These are phyloP conservation scores for Philypnodon macrostomus DNA, from an alignment of 2,797 vertebrate species.

Conservation along the genomic window DNA sequence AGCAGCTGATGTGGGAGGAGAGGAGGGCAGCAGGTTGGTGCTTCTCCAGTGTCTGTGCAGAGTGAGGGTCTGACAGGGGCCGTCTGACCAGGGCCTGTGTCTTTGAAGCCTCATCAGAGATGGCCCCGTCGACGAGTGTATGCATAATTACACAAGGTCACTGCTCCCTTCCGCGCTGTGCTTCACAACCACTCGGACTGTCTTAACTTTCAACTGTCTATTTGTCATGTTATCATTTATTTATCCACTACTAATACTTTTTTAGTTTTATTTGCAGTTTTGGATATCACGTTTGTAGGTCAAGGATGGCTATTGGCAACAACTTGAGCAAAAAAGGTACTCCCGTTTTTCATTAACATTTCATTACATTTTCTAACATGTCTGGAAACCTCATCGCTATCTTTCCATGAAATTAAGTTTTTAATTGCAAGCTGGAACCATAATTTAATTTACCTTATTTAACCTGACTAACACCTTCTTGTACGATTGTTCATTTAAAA, in stretches of 20 bases:
- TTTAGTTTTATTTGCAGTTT: too few relatives aligned
- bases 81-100: conserved; percentile 2
- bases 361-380: too few relatives aligned
- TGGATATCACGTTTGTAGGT: too few relatives aligned
- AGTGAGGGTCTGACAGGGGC: conserved; percentile 22
- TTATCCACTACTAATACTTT: neutral
- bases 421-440: too few relatives aligned
- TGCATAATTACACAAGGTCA: conserved; percentile 6
- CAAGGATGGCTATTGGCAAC: too few relatives aligned
- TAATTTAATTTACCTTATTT: too few relatives aligned
- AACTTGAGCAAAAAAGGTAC: too few relatives aligned
- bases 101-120: conserved; percentile 54
- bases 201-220: neutral
- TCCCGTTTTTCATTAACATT: too few relatives aligned
- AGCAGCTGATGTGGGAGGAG: conserved; percentile 21
- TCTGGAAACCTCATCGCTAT: too few relatives aligned
- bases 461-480: too few relatives aligned
- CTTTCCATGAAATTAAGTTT: too few relatives aligned
- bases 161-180: neutral
- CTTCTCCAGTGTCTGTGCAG: conserved; percentile 34
- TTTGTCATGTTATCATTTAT: neutral
- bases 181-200: neutral
- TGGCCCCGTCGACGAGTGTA: neutral
- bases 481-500: too few relatives aligned
- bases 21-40: conserved; percentile 18